Base-by-base conservation (phyloP, 2,113 vertebrate species). In the Ochotona princeps region DNA sequence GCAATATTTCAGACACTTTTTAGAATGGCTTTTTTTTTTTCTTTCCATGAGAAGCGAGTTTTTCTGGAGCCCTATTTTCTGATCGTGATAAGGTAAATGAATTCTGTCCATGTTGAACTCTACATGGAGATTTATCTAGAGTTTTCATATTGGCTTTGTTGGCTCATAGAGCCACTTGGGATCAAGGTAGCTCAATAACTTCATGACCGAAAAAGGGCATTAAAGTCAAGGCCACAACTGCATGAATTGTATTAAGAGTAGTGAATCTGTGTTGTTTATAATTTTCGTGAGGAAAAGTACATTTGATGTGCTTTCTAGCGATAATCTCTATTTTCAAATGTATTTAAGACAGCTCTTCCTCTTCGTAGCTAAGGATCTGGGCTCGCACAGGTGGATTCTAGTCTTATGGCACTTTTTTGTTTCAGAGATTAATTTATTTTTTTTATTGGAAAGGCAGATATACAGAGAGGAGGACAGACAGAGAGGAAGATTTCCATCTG, bases 261-360 rank as follows among this genome's bases (percentile, higher is more conserved):
- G 70, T 72, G 67, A 25, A 12, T 75, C 73, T 75, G 28, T 32
- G 57, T 10, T 15, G 9, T 69, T 85, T 70, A 89, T 15, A 21
- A 78, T 89, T 93, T 87, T 63, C 57, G 51, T 84, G 67, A 89
- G 73, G 38, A 69, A 80, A 82, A 63, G 69, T 20, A 2, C 51
- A 32, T 89, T 93, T 60, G 14, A 30, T 83, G 79, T 93, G 35
- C 7, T 51, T 88, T 91, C 84, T 7, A 4, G 21, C 15, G 38
- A 49, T 86, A 60, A 5, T 70, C 63, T 88, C 18, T 74, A 26
- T 75, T 86, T 32, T 47, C 60, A 85, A 81, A 69, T 86, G 44
- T 5, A 65, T 70, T 70, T 89, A 47, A 89, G 86, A 70, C 60
- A 63, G n/a, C 26, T 66, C 32, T 51, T 76, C 17, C 69, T 75